phyloP scores from a whole-genome alignment of 1,140 invertebrate genomes.

The Cardiocondyla obscurior region DNA sequence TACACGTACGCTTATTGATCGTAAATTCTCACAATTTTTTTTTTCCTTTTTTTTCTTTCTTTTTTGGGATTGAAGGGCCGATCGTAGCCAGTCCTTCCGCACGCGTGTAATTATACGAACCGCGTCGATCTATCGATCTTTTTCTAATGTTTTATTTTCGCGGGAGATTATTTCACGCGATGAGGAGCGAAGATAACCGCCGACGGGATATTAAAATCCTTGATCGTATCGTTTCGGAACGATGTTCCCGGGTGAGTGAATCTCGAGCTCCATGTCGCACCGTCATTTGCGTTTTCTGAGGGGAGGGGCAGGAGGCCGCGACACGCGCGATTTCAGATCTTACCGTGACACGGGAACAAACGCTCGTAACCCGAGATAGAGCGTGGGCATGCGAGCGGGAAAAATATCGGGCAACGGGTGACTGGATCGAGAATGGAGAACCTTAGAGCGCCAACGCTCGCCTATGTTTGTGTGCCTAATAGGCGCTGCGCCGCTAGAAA shows the following conservation, averaged over 20 bases:
- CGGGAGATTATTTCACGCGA: conserved; percentile 24
- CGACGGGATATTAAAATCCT: conserved; percentile 2
- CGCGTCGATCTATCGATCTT: not conserved
- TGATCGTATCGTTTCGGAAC: conserved; percentile 23
- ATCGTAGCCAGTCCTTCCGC: not conserved
- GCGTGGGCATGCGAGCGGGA: not conserved
- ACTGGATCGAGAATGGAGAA: not conserved
- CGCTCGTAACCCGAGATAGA: not conserved
- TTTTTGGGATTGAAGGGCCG: not conserved
- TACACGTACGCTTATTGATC: too few species aligned
- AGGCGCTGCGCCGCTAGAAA: not conserved
- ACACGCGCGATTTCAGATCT: not conserved
- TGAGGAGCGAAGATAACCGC: not conserved
- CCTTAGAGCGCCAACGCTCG: not conserved
- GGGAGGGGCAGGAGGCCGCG: not conserved
- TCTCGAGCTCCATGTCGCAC: conserved; percentile 6
- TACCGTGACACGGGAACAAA: not conserved
- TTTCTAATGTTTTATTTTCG: not conserved
- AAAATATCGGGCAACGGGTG: conserved; percentile 16
- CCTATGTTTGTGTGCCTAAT: not conserved
- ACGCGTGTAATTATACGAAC: not conserved
- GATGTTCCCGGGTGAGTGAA: not conserved
- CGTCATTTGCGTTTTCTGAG: conserved; percentile 6
- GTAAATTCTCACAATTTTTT: not conserved
- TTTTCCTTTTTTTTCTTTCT: not conserved